phyloP scores from a whole-genome alignment of 2,113 vertebrate genomes.

The Phoenicopterus ruber region DNA sequence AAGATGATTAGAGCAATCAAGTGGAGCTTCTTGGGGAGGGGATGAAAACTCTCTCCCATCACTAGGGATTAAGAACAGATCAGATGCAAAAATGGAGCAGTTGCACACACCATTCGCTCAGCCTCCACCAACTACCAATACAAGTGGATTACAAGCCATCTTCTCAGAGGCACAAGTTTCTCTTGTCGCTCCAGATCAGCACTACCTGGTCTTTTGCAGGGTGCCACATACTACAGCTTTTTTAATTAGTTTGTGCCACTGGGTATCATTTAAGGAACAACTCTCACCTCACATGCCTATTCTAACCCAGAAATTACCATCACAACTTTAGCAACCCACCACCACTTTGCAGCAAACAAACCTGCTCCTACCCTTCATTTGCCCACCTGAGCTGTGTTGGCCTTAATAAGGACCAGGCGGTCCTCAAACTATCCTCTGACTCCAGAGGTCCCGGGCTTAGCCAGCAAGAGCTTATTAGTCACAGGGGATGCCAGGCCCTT shows the following conservation, averaged over 20 bases:
- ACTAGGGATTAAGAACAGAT: constrained; percentile 25
- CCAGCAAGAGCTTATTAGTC: not conserved
- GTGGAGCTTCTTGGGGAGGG: not conserved
- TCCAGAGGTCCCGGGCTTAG: not conserved
- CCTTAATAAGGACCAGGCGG: not conserved
- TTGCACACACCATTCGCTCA: not conserved
- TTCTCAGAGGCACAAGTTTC: not conserved
- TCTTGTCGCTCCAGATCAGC: not conserved
- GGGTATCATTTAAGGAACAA: not conserved
- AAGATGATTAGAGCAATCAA: constrained; percentile 46
- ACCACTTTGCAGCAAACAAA: not conserved
- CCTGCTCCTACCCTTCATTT: not conserved
- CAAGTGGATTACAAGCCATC: not conserved
- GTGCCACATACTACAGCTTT: too few relatives aligned
- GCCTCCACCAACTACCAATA: not conserved
- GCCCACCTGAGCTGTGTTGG: not conserved
- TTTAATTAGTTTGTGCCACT: too few relatives aligned
- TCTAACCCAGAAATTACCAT: not conserved
- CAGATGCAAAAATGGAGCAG: constrained; percentile 25
- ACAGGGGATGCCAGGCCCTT: not conserved
- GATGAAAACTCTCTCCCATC: constrained; percentile 31
- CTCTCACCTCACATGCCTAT: not conserved
- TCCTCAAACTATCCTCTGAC: not conserved
- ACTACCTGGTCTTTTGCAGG: not conserved
- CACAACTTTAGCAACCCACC: not conserved